Base-by-base conservation (phyloP, 2,888 invertebrate species). In the Epistrophella euchroma region DNA sequence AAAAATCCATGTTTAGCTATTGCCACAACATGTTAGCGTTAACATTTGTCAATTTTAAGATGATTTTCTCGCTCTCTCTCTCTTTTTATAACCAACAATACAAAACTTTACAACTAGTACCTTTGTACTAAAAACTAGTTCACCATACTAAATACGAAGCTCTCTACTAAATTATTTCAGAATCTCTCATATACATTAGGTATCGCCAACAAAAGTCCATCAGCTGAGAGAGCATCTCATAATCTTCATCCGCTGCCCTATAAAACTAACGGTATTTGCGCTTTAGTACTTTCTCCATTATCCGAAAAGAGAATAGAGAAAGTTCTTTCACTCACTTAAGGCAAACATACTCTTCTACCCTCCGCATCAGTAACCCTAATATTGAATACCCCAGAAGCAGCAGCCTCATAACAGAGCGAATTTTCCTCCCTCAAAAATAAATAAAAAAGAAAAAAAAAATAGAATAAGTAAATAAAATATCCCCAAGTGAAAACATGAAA, bases 401-500 rank as follows among this genome's bases (percentile, higher is more conserved):
- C 17, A 37, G 25, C 28, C 45, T 13, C 68, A 73, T 9, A 72
- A 45, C 75, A 75, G 75, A 80, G 77, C 40, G 64, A 80, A 74
- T 50, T 68, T 70, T 75, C 19, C 55, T 64, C 52, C 17, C 17
- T 19, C 11, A n/a, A 6, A 55, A 22, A 35, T 35, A 3, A 52
- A 56, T 37, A 19, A 66, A 60, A 25, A 35, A 35, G 17, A 28
- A 28, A 40, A 28, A 71, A 19, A 45, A 28, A 19, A 19, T 4
- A 9, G 15, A 28, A 9, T n/a, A 50, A 50, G 50, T 50, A 37
- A 35, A 64, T n/a, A 52, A 4, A 47, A 45, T 45, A 72, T 52
- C 75, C 80, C 75, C 50, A 76, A 74, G 28, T 56, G 43, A 62
- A 70, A 74, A 60, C 40, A 74, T 72, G 25, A 74, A 77, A 86